Conservation (phyloP, 2,797 vertebrate genomes). For the Girardinus metallicus region DNA sequence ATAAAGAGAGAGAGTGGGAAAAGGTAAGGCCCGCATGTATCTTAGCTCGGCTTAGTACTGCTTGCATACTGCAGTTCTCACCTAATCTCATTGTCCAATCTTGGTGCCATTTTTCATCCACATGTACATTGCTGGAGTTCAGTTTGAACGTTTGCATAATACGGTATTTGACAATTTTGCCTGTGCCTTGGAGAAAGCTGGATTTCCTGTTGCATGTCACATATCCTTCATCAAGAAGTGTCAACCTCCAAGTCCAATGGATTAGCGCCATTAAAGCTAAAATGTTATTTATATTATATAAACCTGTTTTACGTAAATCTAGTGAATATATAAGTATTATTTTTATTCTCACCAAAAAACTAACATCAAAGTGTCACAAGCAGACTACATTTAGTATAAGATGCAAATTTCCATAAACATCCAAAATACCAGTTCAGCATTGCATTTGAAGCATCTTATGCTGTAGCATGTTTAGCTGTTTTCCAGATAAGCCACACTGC, state of each 20-base stretch:
- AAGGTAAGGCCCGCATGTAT: conserved; percentile 84
- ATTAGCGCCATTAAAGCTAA: neutral
- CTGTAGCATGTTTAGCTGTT: neutral
- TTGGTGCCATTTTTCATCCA: neutral
- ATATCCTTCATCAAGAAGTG: neutral
- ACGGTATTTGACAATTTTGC: neutral
- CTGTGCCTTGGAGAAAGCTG: neutral
- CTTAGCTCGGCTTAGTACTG: neutral
- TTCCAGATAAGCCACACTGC: neutral
- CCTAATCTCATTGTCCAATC: neutral
- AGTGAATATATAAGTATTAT: neutral
- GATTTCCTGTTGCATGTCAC: neutral
- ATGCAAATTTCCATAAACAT: neutral
- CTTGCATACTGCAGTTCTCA: neutral
- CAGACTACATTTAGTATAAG: neutral
- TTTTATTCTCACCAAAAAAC: neutral
- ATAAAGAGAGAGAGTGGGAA: conserved; percentile 94
- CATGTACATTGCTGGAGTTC: neutral
- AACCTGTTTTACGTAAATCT: neutral
- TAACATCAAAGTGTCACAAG: neutral
- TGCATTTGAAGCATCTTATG: neutral
- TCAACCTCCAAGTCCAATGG: neutral
- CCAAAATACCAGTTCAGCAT: neutral
- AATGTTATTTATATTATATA: neutral
- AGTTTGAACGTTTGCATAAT: too few relatives aligned